These are phyloP conservation scores for Hypotaenidia okinawae DNA, from an alignment of 2,797 vertebrate genomes.

Conservation along the genomic window DNA sequence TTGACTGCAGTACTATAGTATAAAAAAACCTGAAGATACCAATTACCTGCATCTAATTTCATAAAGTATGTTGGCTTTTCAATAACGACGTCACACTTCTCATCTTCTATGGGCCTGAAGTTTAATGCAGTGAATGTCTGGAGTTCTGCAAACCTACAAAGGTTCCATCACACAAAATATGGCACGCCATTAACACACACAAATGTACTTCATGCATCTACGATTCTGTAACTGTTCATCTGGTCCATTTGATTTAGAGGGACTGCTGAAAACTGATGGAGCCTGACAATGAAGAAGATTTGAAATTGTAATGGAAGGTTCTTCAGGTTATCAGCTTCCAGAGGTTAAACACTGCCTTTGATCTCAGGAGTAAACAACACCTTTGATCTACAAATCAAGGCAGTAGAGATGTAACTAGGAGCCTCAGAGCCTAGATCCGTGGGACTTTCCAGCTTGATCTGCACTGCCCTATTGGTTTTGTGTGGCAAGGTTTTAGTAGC, in stretches of 20 bases:
- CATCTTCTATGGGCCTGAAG: constrained; percentile 84
- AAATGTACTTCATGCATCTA: not conserved
- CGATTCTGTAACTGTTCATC: not conserved
- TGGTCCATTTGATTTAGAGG: constrained; percentile 1
- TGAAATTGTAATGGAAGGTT: constrained; percentile 54
- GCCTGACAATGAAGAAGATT: constrained; percentile 48
- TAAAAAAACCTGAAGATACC: not conserved
- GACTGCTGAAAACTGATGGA: constrained; percentile 17
- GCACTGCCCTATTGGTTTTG: not conserved
- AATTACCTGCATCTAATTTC: constrained; percentile 96
- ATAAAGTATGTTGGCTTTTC: constrained; percentile 93
- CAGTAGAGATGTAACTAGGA: not conserved
- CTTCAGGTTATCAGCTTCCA: constrained; percentile 47
- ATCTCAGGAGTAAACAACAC: constrained; percentile 34
- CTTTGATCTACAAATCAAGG: constrained; percentile 74
- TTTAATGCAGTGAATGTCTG: constrained; percentile 86
- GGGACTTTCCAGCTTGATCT: constrained; percentile 1
- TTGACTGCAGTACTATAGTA: not conserved
- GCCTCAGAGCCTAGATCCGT: not conserved
- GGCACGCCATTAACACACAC: constrained; percentile 24
- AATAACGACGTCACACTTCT: constrained; percentile 88
- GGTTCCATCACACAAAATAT: not conserved
- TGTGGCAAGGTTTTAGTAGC: too few relatives aligned
- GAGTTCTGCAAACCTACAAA: constrained; percentile 92
- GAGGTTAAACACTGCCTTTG: constrained; percentile 72